Base-by-base conservation (phyloP, 2,113 vertebrate species). In the Grallaria varia region DNA sequence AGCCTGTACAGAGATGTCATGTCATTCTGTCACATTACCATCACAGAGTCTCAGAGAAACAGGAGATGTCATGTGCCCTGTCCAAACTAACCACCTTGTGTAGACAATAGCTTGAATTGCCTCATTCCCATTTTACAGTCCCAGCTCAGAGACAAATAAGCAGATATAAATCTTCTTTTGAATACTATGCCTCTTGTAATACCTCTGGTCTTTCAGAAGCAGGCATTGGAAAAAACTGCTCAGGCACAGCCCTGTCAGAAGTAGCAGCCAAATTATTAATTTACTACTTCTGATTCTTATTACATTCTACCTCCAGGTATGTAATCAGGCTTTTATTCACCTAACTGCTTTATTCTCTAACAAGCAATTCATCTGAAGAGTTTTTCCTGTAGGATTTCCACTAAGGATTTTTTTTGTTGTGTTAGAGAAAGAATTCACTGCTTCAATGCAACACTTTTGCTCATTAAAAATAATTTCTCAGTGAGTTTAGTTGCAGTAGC, bases 311-410 rank as follows among this genome's bases (percentile, higher is more conserved):
- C 96, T 97, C 89, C 95, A 95, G 94, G 94, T 89, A 94, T 3
- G 10, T 95, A 97, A 97, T 97, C 97, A 97, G 95, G 58, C 94
- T 96, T 98, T 97, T 96, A 97, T 96, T 98, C 97, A 96, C 87
- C 84, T 97, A 97, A 97, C 96, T 96, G 94, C 89, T 97, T 96
- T 96, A 95, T 92, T 82, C 95, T 90, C 83, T 97, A 98, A 97
- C 95, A 97, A 98, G 97, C 91, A 96, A 96, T 94, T 98, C 87
- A 94, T 94, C 93, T 93, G 96, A 96, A 96, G 95, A 96, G 92
- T 68, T 94, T 97, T 94, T 83, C 90, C 90, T 86, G 95, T 86
- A 96, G 95, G 96, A 84, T 93, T 84, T 68, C 62, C 58, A 94
- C 89, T 42, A 72, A 93, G 67, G 82, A 90, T 92, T 68, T 87